Evolutionary conservation across 2,888 invertebrate species (phyloP).

Genomic region (Operophtera brumata): DNA sequence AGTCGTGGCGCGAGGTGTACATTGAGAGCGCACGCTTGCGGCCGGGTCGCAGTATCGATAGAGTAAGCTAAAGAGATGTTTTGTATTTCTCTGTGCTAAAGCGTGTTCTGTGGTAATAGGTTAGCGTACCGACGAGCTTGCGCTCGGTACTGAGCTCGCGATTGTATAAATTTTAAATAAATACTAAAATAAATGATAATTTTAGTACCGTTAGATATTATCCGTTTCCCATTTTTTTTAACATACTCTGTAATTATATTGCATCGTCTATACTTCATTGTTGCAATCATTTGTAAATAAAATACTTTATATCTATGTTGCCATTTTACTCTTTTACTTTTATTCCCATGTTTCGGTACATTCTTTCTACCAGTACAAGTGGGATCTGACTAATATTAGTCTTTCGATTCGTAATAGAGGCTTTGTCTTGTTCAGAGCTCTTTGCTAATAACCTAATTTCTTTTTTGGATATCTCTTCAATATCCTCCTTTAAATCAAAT

Average conservation of each 20-base stretch:
- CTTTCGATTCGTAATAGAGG: too few relatives aligned
- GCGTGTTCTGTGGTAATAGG: conserved; percentile 29
- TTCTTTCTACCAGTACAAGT: neutral
- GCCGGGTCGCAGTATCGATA: neutral
- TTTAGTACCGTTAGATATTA: conserved; percentile 80
- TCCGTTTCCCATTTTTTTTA: conserved; percentile 75
- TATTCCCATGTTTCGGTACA: neutral
- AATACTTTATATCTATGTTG: conserved; percentile 74
- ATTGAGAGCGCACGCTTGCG: too few relatives aligned
- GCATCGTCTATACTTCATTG: conserved; percentile 80
- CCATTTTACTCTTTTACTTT: conserved; percentile 27
- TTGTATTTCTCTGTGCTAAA: conserved; percentile 23
- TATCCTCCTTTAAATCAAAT: too few relatives aligned
- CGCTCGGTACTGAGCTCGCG: conserved; percentile 44
- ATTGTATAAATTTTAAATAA: conserved; percentile 73
- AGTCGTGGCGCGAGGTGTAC: conserved; percentile 5
- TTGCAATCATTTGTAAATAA: conserved; percentile 83
- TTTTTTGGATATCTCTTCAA: too few relatives aligned
- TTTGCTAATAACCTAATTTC: too few relatives aligned
- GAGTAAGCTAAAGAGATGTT: neutral
- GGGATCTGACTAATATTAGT: too few relatives aligned
- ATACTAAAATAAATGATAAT: conserved; percentile 55
- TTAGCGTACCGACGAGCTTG: conserved; percentile 31
- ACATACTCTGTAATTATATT: conserved; percentile 80
- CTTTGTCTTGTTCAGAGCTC: too few relatives aligned